These are phyloP conservation scores for Motacilla alba DNA, from an alignment of 2,113 vertebrate genomes.

Conservation along the genomic window DNA sequence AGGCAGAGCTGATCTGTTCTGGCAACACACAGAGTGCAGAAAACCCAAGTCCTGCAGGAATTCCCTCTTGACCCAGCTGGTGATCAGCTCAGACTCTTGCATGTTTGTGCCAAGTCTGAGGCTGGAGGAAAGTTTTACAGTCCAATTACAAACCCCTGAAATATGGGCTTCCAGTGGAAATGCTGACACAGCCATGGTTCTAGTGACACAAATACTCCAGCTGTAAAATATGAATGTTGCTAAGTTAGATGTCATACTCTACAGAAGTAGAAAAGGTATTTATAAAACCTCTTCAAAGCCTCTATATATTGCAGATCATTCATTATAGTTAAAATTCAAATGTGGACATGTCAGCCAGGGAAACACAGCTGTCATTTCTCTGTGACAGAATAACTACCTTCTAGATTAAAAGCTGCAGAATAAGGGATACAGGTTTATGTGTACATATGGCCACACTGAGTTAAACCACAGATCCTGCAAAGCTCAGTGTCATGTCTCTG, in stretches of 20 bases:
- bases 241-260: constrained; percentile 50
- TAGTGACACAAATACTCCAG: constrained; percentile 62
- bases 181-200: constrained; percentile 45
- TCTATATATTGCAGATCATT: constrained; percentile 40
- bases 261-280: not conserved
- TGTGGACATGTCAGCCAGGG: not conserved
- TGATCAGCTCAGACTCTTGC: not conserved
- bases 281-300: constrained; percentile 54
- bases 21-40: not conserved
- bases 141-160: constrained; percentile 63
- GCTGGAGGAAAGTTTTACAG: constrained; percentile 62
- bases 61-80: constrained; percentile 39
- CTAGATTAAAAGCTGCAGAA: not conserved
- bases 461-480: constrained; percentile 6
- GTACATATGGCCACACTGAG: not conserved
- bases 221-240: constrained; percentile 50
- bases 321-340: constrained; percentile 61
- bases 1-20: not conserved
- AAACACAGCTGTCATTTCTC: constrained; percentile 25
- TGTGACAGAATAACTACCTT: constrained; percentile 6
- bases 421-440: not conserved
- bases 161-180: constrained; percentile 70
- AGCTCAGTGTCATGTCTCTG: not conserved
- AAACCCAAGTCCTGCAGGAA: not conserved
- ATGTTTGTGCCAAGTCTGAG: constrained; percentile 55